Evolutionary conservation across 2,888 invertebrate genomes (phyloP).

Genomic region (Aporophyla lueneburgensis): DNA sequence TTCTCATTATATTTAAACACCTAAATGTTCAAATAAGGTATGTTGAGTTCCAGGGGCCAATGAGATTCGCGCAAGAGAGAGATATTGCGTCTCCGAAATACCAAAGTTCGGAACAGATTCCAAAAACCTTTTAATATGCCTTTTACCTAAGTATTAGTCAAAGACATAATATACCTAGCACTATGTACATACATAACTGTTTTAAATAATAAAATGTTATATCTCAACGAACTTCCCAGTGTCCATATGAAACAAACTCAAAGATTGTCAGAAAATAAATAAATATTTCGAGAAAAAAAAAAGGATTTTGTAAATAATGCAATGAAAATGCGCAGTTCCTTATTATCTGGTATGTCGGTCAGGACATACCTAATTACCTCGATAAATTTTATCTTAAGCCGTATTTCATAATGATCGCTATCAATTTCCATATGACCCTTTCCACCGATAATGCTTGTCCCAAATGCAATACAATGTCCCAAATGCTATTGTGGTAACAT

Average conservation of each 20-base stretch:
- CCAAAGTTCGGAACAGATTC: slow-evolving; percentile 19
- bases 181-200: slow-evolving; percentile 30
- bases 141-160: slow-evolving; percentile 44
- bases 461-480: not conserved
- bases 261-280: slow-evolving; percentile 10
- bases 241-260: not conserved
- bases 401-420: slow-evolving; percentile 1
- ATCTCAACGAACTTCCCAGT: not conserved
- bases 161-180: slow-evolving; percentile 28
- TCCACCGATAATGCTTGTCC: not conserved
- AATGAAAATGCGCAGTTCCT: slow-evolving; percentile 18
- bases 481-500: not conserved
- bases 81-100: slow-evolving; percentile 16
- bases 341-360: slow-evolving; percentile 11
- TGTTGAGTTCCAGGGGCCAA: slow-evolving; percentile 58
- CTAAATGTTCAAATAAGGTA: slow-evolving; percentile 65
- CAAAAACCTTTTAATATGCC: slow-evolving; percentile 8
- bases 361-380: slow-evolving; percentile 9
- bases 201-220: slow-evolving; percentile 4
- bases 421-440: slow-evolving; percentile 20
- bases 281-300: not conserved
- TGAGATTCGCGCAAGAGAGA: slow-evolving; percentile 32
- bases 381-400: slow-evolving; percentile 17
- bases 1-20: slow-evolving; percentile 47
- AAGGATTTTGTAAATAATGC: not conserved